Evolutionary conservation across 2,797 vertebrate genomes (phyloP).

Genomic region (Brachyrhaphis roseni): DNA sequence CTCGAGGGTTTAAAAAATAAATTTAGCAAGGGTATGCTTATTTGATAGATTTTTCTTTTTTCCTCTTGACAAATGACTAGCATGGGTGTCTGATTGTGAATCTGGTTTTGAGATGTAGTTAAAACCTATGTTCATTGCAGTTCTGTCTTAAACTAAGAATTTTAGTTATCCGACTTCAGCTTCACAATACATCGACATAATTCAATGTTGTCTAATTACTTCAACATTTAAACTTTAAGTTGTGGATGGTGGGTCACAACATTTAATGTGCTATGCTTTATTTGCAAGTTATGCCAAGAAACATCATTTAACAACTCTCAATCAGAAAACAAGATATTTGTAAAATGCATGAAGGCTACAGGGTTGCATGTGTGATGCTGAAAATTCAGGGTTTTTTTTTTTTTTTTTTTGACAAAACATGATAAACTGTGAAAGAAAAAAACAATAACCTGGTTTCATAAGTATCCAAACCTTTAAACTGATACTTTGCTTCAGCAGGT

Average conservation of each 20-base stretch:
- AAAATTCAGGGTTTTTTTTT: no score
- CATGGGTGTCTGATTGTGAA: neutral
- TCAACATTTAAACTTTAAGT: neutral
- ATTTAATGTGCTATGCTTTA: neutral
- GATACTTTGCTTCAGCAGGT: neutral
- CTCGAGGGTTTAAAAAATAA: slow-evolving; percentile 13
- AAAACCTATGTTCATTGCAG: neutral
- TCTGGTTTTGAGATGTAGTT: neutral
- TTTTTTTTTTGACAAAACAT: neutral
- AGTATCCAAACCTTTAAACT: neutral
- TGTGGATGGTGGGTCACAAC: neutral
- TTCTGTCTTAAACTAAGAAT: neutral
- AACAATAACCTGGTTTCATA: neutral
- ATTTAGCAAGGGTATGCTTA: slow-evolving; percentile 19
- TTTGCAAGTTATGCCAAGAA: neutral
- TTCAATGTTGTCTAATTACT: neutral
- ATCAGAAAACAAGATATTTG: neutral
- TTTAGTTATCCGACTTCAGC: neutral
- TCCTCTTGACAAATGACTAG: neutral
- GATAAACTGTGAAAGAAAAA: neutral
- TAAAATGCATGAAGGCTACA: neutral
- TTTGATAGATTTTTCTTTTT: neutral
- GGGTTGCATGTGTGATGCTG: no score
- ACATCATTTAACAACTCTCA: neutral
- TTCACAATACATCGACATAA: neutral